Evolutionary conservation across 2,113 vertebrate species (phyloP).

Genomic region (Eulemur rufifrons): DNA sequence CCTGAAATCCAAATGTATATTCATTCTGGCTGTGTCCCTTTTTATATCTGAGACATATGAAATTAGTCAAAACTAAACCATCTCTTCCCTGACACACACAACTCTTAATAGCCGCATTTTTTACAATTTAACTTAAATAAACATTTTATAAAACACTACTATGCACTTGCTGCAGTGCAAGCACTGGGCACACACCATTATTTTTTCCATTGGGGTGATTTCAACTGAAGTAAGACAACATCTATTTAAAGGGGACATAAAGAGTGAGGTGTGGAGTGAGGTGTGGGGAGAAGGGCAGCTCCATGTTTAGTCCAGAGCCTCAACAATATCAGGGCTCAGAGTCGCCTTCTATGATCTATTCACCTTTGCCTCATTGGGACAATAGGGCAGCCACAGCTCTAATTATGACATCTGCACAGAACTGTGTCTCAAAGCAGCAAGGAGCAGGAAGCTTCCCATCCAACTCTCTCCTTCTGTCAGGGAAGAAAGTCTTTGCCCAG

Average conservation of each 20-base stretch:
- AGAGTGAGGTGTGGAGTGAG: neutral
- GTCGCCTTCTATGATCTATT: neutral
- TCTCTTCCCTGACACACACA: neutral
- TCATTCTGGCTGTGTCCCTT: neutral
- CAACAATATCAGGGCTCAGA: neutral
- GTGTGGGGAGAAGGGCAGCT: neutral
- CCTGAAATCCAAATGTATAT: neutral
- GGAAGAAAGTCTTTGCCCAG: neutral
- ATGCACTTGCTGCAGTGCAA: neutral
- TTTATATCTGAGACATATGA: neutral
- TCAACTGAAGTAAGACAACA: neutral
- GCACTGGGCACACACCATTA: neutral
- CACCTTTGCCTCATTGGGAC: neutral
- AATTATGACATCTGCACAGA: neutral
- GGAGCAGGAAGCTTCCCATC: neutral
- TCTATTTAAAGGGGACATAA: neutral
- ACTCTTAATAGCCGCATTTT: neutral
- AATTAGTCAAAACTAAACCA: neutral
- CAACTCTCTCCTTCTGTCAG: neutral
- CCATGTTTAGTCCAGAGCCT: neutral
- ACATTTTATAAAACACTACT: neutral
- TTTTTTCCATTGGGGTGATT: neutral
- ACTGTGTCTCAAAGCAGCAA: neutral
- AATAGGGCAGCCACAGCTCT: neutral
- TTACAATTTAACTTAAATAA: neutral